phyloP scores from a whole-genome alignment of 2,797 vertebrate genomes.

The Tokudaia muenninki region DNA sequence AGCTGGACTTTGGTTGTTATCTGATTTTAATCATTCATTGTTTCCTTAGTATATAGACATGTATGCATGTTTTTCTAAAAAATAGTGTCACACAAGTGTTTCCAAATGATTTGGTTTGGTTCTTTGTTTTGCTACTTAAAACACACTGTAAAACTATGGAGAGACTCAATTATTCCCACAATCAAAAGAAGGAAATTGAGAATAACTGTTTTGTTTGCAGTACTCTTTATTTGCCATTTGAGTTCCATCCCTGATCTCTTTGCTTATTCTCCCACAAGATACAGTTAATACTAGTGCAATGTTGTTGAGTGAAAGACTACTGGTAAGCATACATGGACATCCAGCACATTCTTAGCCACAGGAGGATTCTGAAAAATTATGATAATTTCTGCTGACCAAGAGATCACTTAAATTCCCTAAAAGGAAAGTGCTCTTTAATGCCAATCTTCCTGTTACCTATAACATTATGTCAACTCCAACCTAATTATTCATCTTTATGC shows the following conservation, averaged over 20 bases:
- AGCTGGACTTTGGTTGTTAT: background rate
- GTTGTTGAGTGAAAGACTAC: constrained; percentile 19
- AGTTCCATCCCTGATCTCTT: background rate
- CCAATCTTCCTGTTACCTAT: constrained; percentile 11
- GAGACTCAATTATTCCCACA: background rate
- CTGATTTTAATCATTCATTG: background rate
- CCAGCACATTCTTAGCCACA: constrained; percentile 71
- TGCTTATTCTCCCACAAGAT: constrained; percentile 8
- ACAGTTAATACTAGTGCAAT: constrained; percentile 30
- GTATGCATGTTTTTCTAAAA: background rate
- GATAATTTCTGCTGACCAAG: constrained; percentile 57
- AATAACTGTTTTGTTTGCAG: background rate
- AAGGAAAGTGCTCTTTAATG: constrained; percentile 35
- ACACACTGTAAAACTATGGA: background rate
- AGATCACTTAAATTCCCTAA: constrained; percentile 53
- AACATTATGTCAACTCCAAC: constrained; percentile 22
- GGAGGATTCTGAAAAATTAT: constrained; percentile 71
- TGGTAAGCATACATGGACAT: constrained; percentile 45
- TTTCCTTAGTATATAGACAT: background rate
- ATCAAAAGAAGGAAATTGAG: background rate
- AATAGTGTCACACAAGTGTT: background rate
- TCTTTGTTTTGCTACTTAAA: background rate
- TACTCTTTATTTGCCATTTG: constrained; percentile 14
- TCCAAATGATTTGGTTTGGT: background rate
- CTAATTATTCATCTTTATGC: constrained; percentile 48